A percentile compares a stretch with the other conserved stretches of the same genome.
phyloP scores from a whole-genome alignment of 2,113 vertebrate species.

The Sapayoa aenigma region DNA sequence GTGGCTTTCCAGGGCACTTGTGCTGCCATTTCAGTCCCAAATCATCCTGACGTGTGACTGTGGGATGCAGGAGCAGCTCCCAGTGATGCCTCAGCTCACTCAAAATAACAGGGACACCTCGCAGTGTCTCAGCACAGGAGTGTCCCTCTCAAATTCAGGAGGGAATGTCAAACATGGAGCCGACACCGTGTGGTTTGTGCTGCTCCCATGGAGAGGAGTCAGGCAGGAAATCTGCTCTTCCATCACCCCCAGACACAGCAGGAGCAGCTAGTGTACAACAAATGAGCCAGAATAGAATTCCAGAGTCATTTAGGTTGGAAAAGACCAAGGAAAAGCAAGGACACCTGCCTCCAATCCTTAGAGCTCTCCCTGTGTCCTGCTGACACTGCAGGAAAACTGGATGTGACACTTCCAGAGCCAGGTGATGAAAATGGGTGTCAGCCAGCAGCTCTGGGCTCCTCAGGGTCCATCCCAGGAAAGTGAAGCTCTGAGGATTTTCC shows the following conservation, averaged over 20 bases:
- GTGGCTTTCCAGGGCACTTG: background rate
- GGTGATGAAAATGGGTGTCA: fast-evolving
- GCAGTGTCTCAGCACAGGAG: background rate
- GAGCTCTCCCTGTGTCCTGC: background rate
- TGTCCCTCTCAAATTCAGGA: background rate
- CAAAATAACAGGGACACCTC: background rate
- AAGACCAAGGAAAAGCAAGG: background rate
- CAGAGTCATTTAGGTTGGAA: background rate
- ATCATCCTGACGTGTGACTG: fast-evolving
- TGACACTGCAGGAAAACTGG: background rate
- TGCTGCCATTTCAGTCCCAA: background rate
- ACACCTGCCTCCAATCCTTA: background rate
- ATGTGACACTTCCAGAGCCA: background rate
- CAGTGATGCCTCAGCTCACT: background rate
- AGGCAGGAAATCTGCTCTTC: background rate
- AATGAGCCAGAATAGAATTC: background rate
- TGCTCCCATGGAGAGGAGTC: fast-evolving
- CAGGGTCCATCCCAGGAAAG: background rate
- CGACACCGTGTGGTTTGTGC: background rate
- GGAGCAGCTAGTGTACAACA: background rate
- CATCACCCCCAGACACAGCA: fast-evolving
- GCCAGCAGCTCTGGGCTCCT: background rate
- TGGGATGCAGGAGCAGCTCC: background rate
- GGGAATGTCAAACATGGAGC: background rate
- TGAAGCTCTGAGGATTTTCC: background rate